phyloP scores from a whole-genome alignment of 2,797 vertebrate genomes.

The Tenualosa thibaudeaui region DNA sequence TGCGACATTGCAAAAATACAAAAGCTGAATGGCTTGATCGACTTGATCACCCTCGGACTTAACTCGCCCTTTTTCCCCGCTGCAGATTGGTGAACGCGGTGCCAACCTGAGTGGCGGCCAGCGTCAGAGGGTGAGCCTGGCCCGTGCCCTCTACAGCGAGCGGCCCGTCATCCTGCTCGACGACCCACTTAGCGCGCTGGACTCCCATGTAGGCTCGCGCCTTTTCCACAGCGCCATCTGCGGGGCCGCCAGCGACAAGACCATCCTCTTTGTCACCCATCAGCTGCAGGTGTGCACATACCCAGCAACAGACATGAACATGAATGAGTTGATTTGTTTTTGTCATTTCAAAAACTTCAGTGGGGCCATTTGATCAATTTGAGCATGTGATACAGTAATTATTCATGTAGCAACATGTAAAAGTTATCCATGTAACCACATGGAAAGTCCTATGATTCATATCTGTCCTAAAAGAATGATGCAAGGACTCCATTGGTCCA shows the following conservation, averaged over 20 bases:
- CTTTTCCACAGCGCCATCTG: constrained; percentile 77
- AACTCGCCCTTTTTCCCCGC: neutral
- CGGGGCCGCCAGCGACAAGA: constrained; percentile 65
- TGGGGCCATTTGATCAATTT: neutral
- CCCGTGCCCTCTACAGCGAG: constrained; percentile 81
- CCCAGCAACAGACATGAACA: neutral
- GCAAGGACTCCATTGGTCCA: no score
- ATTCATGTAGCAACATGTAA: neutral
- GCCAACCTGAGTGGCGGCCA: constrained; percentile 83
- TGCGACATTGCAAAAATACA: no score
- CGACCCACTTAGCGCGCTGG: constrained; percentile 83
- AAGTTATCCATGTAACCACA: neutral
- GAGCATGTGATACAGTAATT: neutral
- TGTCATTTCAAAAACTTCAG: neutral
- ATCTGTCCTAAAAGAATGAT: no score
- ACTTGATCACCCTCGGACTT: neutral
- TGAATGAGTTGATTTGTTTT: neutral
- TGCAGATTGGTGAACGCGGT: constrained; percentile 81
- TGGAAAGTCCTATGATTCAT: no score
- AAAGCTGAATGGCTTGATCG: no score
- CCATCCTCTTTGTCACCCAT: constrained; percentile 83
- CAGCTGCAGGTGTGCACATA: constrained; percentile 75
- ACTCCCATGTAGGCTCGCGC: constrained; percentile 75
- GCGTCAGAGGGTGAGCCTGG: constrained; percentile 81
- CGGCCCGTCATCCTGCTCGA: constrained; percentile 78